phyloP scores from a whole-genome alignment of 2,888 invertebrate species.

The Exocentrus adspersus region DNA sequence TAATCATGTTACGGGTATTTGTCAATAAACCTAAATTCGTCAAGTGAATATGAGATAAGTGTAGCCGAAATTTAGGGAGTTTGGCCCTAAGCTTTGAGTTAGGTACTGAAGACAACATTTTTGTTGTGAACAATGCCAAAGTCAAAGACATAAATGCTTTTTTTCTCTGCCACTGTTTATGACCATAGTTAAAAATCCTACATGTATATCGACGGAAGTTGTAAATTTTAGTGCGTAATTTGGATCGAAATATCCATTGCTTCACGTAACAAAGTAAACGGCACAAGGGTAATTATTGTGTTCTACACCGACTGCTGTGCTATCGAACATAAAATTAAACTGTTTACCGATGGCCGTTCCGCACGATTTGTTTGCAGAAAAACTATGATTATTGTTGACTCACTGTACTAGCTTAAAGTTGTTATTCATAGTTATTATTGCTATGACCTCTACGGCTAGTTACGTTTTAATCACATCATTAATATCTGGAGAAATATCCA shows the following conservation, averaged over 20 bases:
- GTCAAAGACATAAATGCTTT: too few relatives aligned
- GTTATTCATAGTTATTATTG: conserved; percentile 12
- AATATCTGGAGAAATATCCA: conserved; percentile 14
- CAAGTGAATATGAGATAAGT: too few relatives aligned
- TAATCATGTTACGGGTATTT: too few relatives aligned
- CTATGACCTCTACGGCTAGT: conserved; percentile 27
- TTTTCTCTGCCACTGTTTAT: too few relatives aligned
- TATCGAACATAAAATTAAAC: background rate
- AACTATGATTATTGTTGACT: conserved; percentile 11
- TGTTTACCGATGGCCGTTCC: background rate
- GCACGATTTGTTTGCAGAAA: conserved; percentile 18
- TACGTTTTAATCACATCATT: conserved; percentile 20
- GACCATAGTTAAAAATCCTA: too few relatives aligned
- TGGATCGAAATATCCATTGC: background rate
- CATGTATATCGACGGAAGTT: too few relatives aligned
- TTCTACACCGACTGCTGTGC: background rate
- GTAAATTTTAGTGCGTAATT: background rate
- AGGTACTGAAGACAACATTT: too few relatives aligned
- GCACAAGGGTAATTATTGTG: background rate
- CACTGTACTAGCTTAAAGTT: conserved; percentile 21
- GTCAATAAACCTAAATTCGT: too few relatives aligned
- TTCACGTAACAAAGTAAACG: background rate
- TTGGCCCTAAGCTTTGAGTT: too few relatives aligned
- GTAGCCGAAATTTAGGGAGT: too few relatives aligned
- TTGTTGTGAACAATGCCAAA: too few relatives aligned